Percentiles rank a stretch among this genome's conserved stretches.
phyloP scores from a whole-genome alignment of 1,140 invertebrate species.

The Palaemon carinicauda region DNA sequence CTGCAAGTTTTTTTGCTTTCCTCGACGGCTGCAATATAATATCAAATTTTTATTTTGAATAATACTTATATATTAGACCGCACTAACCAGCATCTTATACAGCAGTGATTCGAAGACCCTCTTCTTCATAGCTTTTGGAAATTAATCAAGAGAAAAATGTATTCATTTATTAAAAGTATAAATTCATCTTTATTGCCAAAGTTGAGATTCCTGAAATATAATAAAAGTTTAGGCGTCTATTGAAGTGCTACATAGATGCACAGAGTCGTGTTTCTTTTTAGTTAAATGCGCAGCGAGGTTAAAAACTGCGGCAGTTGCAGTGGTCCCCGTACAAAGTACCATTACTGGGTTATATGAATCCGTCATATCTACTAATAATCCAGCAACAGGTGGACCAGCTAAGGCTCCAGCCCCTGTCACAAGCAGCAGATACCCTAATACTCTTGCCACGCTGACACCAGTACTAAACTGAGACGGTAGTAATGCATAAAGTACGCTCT shows the following conservation, averaged over 20 bases:
- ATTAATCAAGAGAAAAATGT: too few species aligned
- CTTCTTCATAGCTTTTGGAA: too few species aligned
- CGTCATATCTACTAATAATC: constrained; percentile 17
- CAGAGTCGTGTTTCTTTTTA: neutral
- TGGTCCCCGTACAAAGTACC: constrained; percentile 2
- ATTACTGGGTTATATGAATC: constrained; percentile 18
- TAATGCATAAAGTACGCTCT: constrained; percentile 38
- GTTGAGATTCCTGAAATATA: neutral
- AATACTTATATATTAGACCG: too few species aligned
- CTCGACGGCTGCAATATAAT: too few species aligned
- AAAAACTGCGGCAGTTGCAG: neutral
- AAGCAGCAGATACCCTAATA: constrained; percentile 33
- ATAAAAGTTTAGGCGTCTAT: neutral
- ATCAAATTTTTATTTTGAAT: too few species aligned
- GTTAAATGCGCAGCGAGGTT: constrained; percentile 19
- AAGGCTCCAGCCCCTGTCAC: constrained; percentile 40
- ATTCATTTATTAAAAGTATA: too few species aligned
- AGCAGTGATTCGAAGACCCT: too few species aligned
- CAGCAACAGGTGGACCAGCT: constrained; percentile 20
- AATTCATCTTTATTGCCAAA: too few species aligned
- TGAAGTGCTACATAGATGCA: neutral
- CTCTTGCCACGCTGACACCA: neutral
- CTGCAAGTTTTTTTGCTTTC: too few species aligned
- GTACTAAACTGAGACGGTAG: constrained; percentile 32
- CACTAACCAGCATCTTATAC: too few species aligned